A percentile compares a stretch with the other conserved stretches of the same genome.
phyloP scores from a whole-genome alignment of 1,140 invertebrate genomes.

The Pseudomyrmex gracilis region DNA sequence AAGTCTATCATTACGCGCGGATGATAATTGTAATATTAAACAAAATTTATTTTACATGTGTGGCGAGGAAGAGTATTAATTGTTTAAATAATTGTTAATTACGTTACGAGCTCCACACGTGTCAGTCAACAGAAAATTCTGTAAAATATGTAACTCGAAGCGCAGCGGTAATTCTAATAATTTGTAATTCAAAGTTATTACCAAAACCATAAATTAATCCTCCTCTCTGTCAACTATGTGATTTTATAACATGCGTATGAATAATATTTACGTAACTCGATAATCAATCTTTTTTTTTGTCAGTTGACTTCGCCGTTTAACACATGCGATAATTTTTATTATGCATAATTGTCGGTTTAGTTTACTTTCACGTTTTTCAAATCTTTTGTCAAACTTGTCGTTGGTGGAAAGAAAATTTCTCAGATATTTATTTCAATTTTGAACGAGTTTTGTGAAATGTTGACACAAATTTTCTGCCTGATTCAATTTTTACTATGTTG shows the following conservation, averaged over 20 bases:
- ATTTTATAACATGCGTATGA: constrained; percentile 24
- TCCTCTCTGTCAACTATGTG: constrained; percentile 16
- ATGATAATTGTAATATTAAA: constrained; percentile 7
- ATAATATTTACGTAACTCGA: neutral
- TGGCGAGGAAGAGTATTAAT: constrained; percentile 30
- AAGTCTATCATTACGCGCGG: neutral
- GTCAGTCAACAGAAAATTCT: constrained; percentile 29
- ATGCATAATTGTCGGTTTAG: no score
- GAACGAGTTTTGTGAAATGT: neutral
- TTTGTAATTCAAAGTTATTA: constrained; percentile 43
- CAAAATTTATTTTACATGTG: constrained; percentile 2
- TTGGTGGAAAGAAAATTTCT: neutral
- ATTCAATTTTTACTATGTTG: neutral
- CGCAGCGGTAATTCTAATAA: constrained; percentile 44
- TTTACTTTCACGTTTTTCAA: no score
- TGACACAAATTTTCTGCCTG: neutral
- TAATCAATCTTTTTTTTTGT: constrained; percentile 14
- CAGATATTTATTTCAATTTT: neutral
- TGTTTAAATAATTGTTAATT: constrained; percentile 47
- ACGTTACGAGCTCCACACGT: neutral
- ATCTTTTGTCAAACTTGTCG: neutral
- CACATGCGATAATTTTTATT: no score
- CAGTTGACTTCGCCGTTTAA: neutral
- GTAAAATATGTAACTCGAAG: constrained; percentile 17
- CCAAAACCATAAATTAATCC: constrained; percentile 46